A percentile compares a stretch with the other conserved stretches of the same genome.
These are phyloP conservation scores for Solea senegalensis DNA, from an alignment of 2,113 vertebrate genomes.

Conservation along the genomic window DNA sequence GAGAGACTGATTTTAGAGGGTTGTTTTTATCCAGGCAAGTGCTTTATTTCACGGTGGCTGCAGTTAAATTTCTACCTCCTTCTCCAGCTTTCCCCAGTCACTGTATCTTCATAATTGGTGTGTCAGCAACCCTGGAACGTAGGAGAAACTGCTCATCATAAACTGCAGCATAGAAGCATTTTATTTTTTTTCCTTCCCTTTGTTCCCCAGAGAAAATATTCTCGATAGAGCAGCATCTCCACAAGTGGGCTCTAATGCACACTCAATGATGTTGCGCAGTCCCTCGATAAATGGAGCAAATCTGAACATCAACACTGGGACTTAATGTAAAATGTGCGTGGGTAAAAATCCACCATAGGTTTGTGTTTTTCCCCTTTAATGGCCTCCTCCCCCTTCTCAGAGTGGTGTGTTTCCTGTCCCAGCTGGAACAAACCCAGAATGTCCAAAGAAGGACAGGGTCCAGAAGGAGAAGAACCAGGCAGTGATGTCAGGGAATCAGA, in stretches of 20 bases:
- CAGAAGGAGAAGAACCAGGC: slow-evolving; percentile 46
- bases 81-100: slow-evolving; percentile 37
- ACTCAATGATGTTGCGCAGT: slow-evolving; percentile 15
- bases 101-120: slow-evolving; percentile 58
- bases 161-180: slow-evolving; percentile 49
- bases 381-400: slow-evolving; percentile 64
- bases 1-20: slow-evolving; percentile 9
- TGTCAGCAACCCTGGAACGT: slow-evolving; percentile 59
- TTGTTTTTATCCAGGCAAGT: background rate
- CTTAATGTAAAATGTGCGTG: slow-evolving; percentile 4
- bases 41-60: slow-evolving; percentile 45
- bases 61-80: slow-evolving; percentile 43
- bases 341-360: background rate
- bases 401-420: slow-evolving; percentile 68
- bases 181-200: slow-evolving; percentile 19
- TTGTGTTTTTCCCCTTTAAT: slow-evolving; percentile 36
- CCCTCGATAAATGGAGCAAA: slow-evolving; percentile 17
- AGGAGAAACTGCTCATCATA: slow-evolving; percentile 58
- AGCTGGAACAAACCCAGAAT: slow-evolving; percentile 62
- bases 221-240: slow-evolving; percentile 31
- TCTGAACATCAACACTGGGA: slow-evolving; percentile 13
- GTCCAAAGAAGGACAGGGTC: slow-evolving; percentile 58
- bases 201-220: slow-evolving; percentile 49
- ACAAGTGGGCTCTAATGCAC: slow-evolving; percentile 34
- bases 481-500: slow-evolving; percentile 19